These are phyloP conservation scores for Aptenodytes patagonicus DNA, from an alignment of 2,113 vertebrate genomes.

Conservation along the genomic window DNA sequence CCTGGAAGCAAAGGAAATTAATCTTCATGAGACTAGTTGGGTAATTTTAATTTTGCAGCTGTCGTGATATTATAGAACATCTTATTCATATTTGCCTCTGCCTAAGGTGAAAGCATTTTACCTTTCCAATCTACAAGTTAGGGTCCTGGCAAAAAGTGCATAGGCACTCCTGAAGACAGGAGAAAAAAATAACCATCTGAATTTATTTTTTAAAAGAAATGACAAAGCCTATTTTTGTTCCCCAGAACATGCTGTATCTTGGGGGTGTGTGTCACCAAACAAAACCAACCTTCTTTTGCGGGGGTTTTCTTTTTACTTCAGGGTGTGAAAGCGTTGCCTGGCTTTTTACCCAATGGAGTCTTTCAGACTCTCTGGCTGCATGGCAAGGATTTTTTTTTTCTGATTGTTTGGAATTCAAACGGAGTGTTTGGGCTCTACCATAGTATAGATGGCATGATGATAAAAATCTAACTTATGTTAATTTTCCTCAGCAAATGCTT, in stretches of 20 bases:
- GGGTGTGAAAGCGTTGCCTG: background rate
- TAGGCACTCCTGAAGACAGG: background rate
- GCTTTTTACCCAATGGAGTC: background rate
- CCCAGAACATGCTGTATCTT: background rate
- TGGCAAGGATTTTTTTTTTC: background rate
- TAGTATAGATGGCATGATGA: background rate
- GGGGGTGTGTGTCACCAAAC: background rate
- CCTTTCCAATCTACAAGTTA: background rate
- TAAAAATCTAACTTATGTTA: background rate
- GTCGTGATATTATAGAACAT: background rate
- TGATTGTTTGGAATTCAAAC: background rate
- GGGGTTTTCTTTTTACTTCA: background rate
- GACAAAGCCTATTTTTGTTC: background rate
- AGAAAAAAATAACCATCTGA: background rate
- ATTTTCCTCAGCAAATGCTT: background rate
- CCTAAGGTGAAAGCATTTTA: background rate
- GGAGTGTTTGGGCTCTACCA: background rate
- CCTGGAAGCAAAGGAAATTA: background rate
- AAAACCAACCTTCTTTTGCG: background rate
- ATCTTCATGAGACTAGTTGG: background rate
- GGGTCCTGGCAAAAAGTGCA: background rate
- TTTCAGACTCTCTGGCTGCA: background rate
- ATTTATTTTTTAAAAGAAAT: background rate
- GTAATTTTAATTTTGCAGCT: background rate
- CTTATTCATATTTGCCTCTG: background rate